Evolutionary conservation across 2,888 invertebrate genomes (phyloP).

Genomic region (Alloscopus bannaensis): DNA sequence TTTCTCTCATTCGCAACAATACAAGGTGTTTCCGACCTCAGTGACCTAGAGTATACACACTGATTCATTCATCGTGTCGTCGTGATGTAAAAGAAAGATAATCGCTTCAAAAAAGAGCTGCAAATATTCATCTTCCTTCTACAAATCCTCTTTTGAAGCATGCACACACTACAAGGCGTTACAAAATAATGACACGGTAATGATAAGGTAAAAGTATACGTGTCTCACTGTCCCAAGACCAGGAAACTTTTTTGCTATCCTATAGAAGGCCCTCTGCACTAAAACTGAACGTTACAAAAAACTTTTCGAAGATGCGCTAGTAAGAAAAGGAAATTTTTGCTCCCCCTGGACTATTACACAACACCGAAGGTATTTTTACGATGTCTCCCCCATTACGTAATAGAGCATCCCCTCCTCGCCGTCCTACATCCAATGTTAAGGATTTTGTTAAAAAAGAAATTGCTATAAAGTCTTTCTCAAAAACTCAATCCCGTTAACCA

Average conservation of each 20-base stretch:
- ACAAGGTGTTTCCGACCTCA: conserved; percentile 59
- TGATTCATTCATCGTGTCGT: conserved; percentile 42
- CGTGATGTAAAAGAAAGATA: conserved; percentile 45
- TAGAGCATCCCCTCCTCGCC: conserved; percentile 11
- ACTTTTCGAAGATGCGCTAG: too few relatives aligned
- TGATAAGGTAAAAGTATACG: background rate
- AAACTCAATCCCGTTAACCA: conserved; percentile 56
- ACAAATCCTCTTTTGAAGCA: conserved; percentile 5
- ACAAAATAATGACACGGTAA: background rate
- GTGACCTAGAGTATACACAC: conserved; percentile 51
- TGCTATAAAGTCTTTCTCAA: conserved; percentile 37
- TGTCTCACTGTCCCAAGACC: too few relatives aligned
- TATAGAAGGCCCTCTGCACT: background rate
- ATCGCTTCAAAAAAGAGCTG: background rate
- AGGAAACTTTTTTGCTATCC: too few relatives aligned
- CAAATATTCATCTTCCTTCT: background rate
- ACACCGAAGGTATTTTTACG: background rate
- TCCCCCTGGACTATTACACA: background rate
- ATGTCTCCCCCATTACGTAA: conserved; percentile 4
- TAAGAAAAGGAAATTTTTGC: background rate
- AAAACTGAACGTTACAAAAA: background rate
- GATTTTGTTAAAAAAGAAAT: conserved; percentile 23
- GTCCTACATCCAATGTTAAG: too few relatives aligned
- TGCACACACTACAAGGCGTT: background rate
- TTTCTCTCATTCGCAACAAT: conserved; percentile 38